Evolutionary conservation across 2,113 vertebrate genomes (phyloP).

Genomic region (Lampris incognitus): DNA sequence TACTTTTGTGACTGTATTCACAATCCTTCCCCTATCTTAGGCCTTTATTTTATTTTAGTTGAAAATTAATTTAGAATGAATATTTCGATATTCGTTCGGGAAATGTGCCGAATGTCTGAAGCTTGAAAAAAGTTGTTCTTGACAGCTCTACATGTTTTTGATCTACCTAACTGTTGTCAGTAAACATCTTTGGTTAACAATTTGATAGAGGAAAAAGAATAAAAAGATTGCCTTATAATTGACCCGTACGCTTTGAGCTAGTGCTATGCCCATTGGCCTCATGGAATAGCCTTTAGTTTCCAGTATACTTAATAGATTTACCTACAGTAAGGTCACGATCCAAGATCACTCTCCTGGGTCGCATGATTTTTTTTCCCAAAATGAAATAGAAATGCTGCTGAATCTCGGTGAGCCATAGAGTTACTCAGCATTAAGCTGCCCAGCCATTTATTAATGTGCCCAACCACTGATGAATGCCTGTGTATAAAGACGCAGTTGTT

Average conservation of each 20-base stretch:
- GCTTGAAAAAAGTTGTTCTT: no score
- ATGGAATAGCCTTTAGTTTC: constrained; percentile 51
- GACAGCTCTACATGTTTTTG: no score
- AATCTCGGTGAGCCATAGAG: constrained; percentile 48
- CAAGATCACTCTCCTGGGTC: constrained; percentile 64
- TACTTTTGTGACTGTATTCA: no score
- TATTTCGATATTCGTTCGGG: no score
- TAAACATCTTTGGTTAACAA: no score
- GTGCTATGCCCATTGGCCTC: constrained; percentile 35
- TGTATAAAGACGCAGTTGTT: constrained; percentile 31
- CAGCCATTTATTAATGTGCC: constrained; percentile 11
- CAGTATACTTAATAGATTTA: constrained; percentile 52
- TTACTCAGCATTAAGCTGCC: constrained; percentile 59
- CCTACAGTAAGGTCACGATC: constrained; percentile 54
- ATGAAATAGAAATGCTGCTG: constrained; percentile 44
- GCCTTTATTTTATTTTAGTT: no score
- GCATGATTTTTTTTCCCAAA: constrained; percentile 60
- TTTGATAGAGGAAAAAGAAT: no score
- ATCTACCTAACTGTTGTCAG: no score
- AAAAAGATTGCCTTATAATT: no score
- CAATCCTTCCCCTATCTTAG: no score
- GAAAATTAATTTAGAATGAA: no score
- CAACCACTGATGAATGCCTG: constrained; percentile 37
- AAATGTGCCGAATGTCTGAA: no score
- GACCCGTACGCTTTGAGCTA: not conserved